A percentile compares a stretch with the other conserved stretches of the same genome.
Evolutionary conservation across 2,113 vertebrate genomes (phyloP).

Genomic region (Melospiza melodia): DNA sequence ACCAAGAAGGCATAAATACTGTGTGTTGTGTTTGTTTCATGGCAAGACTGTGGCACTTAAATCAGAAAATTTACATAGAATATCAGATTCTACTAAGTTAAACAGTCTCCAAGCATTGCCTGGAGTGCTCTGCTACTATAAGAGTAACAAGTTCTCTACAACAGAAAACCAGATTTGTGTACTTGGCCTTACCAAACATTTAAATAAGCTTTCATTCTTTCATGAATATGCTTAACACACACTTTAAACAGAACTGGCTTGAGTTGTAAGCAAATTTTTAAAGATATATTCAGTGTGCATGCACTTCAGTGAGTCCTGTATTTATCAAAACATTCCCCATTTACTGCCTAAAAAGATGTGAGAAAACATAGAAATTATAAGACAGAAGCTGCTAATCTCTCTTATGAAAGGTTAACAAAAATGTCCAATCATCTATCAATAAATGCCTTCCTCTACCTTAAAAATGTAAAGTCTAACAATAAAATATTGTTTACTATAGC

Average conservation of each 20-base stretch:
- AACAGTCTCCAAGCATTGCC: neutral
- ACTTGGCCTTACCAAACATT: neutral
- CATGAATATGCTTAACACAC: neutral
- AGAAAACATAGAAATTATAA: neutral
- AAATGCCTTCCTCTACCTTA: neutral
- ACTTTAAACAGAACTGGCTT: neutral
- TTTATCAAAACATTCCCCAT: neutral
- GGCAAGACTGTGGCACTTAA: neutral
- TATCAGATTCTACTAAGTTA: neutral
- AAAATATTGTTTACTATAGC: neutral
- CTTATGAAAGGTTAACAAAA: neutral
- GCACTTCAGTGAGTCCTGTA: neutral
- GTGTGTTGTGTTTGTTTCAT: neutral
- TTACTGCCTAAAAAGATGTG: neutral
- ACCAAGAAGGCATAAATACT: neutral
- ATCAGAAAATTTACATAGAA: neutral
- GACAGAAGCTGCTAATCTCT: neutral
- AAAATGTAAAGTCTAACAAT: neutral
- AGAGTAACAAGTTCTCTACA: neutral
- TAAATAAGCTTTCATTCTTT: neutral
- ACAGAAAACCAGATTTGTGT: neutral
- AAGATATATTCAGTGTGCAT: neutral
- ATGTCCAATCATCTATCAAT: neutral
- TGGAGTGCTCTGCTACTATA: neutral
- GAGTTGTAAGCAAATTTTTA: neutral